Base-by-base conservation (phyloP, 2,888 invertebrate species). In the Muscina levida region DNA sequence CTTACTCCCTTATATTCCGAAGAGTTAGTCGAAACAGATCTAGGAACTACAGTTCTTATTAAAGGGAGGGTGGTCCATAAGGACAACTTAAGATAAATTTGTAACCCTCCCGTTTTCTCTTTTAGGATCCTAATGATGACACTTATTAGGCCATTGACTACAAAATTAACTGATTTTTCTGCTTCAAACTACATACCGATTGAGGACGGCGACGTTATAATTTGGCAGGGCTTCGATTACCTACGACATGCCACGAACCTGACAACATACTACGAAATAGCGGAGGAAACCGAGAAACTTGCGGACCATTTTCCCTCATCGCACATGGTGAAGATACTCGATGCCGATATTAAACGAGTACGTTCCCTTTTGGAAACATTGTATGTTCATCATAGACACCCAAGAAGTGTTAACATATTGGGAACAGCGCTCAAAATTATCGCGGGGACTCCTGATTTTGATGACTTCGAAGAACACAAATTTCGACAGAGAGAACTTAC, bases 121-220 rank as follows among this genome's bases (percentile, higher is more conserved):
- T 51, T 51, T 8, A 22, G 51, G n/a, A 10, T 4, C 22, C 22
- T 51, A 19, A 53, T n/a, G 6, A 48, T 51, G 19, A 22, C 22
- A 51, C 51, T 51, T 22, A 22, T 51, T 22, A 2, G 17, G 11
- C 22, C 13, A 51, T 19, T 5, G 13, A 19, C 15, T 11, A 22
- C 66, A n/a, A 77, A 77, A 46, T 37, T 76, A n/a, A 80, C 44
- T 1, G 72, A 80, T 19, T 76, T 62, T 24, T 17, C 66, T 11
- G 15, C 48, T n/a, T 42, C 65, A 0, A 31, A 81, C 10, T 77
- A 81, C 19, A 74, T 74, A 2, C 71, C 77, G 1, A 48, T 81
- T 1, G 53, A 56, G 24, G 80, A 77, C 44, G 77, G 77, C 17
- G 15, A 73, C 24, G 71, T 39, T 8, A 22, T 51, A 2, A 57